phyloP scores from a whole-genome alignment of 1,140 invertebrate species.

The Lepidostoma basale region DNA sequence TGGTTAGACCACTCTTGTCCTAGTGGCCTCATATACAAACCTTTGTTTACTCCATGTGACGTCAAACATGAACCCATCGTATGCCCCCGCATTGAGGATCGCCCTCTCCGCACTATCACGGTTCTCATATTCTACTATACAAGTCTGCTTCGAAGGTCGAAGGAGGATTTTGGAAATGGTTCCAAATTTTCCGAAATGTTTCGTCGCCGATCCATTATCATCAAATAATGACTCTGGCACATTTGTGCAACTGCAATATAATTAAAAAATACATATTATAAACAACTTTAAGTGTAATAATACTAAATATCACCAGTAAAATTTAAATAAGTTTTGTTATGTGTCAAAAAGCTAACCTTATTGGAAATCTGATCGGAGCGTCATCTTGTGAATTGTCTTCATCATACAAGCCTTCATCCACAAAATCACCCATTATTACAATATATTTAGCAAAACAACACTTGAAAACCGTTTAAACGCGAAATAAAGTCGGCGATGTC shows the following conservation, averaged over 20 bases:
- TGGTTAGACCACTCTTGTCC: too few relatives aligned
- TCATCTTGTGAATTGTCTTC: slow-evolving; percentile 30
- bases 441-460: not conserved
- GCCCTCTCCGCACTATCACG: slow-evolving; percentile 63
- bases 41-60: slow-evolving; percentile 59
- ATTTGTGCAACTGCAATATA: slow-evolving; percentile 65
- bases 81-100: slow-evolving; percentile 63
- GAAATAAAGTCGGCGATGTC: not conserved
- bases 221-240: slow-evolving; percentile 69
- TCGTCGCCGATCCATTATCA: slow-evolving; percentile 63
- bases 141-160: slow-evolving; percentile 63
- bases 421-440: slow-evolving; percentile 13
- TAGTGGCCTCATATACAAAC: not conserved
- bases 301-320: not conserved
- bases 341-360: slow-evolving; percentile 16
- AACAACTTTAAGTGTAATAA: not conserved
- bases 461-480: not conserved
- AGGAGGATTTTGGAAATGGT: slow-evolving; percentile 65
- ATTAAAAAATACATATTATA: slow-evolving; percentile 22
- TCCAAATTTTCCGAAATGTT: slow-evolving; percentile 71
- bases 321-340: slow-evolving; percentile 5
- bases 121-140: slow-evolving; percentile 67
- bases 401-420: slow-evolving; percentile 17
- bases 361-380: slow-evolving; percentile 8
- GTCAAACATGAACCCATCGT: slow-evolving; percentile 66